These are phyloP conservation scores for Ommatoiulus sabulosus DNA, from an alignment of 2,888 invertebrate species.

Conservation along the genomic window DNA sequence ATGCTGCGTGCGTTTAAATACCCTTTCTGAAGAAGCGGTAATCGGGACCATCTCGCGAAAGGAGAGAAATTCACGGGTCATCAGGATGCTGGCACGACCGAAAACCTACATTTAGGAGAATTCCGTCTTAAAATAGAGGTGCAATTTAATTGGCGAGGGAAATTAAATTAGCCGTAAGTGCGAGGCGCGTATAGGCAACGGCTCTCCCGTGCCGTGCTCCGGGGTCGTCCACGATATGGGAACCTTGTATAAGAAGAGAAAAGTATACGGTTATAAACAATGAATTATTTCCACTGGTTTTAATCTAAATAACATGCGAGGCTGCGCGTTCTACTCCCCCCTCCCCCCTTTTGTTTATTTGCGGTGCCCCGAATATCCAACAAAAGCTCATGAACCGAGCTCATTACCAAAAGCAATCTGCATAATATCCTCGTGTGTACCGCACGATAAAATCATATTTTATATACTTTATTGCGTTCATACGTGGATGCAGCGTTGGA, in stretches of 20 bases:
- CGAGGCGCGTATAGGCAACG: background rate
- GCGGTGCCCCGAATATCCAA: conserved; percentile 31
- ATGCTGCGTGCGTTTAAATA: background rate
- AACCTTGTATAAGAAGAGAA: background rate
- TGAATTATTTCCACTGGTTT: conserved; percentile 40
- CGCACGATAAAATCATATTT: conserved; percentile 36
- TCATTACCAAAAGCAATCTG: conserved; percentile 38
- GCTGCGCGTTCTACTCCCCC: too few relatives aligned
- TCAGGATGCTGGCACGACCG: background rate
- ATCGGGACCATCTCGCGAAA: background rate
- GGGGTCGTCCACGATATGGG: background rate
- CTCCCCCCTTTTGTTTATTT: conserved; percentile 36
- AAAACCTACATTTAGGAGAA: too few relatives aligned
- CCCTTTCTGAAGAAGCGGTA: background rate
- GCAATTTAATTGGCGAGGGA: background rate
- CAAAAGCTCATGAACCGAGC: conserved; percentile 31
- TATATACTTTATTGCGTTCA: background rate
- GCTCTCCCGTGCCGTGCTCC: background rate
- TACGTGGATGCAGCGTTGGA: background rate
- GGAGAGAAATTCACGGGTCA: background rate
- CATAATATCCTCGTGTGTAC: conserved; percentile 38
- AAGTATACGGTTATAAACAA: background rate
- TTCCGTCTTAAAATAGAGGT: too few relatives aligned
- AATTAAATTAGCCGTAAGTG: background rate
- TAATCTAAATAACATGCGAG: conserved; percentile 1